Evolutionary conservation across 2,888 invertebrate genomes (phyloP).

Genomic region (Trissoscelio sp.): DNA sequence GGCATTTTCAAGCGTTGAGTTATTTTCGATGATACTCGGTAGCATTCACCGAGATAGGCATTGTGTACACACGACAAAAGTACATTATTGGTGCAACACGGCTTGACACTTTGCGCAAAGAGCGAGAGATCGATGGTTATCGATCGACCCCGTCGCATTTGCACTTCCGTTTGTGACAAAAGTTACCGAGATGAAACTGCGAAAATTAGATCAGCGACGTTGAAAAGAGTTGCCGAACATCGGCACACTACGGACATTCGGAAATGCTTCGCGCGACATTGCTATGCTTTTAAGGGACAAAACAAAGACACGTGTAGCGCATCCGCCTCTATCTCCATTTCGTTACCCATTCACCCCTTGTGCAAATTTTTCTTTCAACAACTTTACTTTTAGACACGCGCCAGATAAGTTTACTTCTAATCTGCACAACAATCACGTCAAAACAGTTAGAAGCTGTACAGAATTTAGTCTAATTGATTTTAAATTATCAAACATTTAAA

Average conservation of each 20-base stretch:
- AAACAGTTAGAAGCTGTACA: too few relatives aligned
- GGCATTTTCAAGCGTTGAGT: conserved; percentile 30
- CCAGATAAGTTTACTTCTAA: neutral
- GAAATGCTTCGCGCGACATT: conserved; percentile 52
- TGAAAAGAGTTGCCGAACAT: conserved; percentile 51
- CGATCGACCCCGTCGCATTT: conserved; percentile 43
- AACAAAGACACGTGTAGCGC: conserved; percentile 47
- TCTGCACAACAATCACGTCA: neutral
- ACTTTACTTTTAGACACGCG: neutral
- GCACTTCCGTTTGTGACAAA: conserved; percentile 47
- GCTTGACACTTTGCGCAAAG: conserved; percentile 55
- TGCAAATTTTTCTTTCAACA: neutral
- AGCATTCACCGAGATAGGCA: conserved; percentile 27
- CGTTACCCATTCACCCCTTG: neutral
- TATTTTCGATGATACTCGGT: conserved; percentile 60
- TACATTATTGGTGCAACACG: conserved; percentile 58
- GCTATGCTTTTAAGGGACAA: conserved; percentile 65
- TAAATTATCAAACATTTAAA: too few relatives aligned
- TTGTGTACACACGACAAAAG: conserved; percentile 55
- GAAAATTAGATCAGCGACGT: conserved; percentile 46
- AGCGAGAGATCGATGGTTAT: conserved; percentile 56
- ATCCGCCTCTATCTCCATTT: neutral
- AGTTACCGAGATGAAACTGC: conserved; percentile 37
- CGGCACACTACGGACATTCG: conserved; percentile 28
- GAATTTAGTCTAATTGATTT: too few relatives aligned